Conservation (phyloP, 2,113 vertebrate species). For the Amazona vittata region DNA sequence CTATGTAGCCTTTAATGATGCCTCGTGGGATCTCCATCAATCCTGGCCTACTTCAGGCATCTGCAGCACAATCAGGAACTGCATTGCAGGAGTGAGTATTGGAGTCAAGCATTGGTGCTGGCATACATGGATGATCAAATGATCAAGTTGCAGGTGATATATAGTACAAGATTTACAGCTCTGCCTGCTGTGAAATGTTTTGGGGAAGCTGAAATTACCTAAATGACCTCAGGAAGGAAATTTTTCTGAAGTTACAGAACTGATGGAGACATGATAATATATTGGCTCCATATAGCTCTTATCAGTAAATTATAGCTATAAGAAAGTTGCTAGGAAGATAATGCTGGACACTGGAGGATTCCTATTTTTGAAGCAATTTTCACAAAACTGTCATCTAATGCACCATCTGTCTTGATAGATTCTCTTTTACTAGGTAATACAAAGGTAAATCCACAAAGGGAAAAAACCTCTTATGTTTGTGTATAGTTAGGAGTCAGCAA, state of each 20-base stretch:
- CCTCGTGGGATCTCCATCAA: not conserved
- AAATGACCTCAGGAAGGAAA: not conserved
- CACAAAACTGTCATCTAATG: not conserved
- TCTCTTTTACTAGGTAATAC: not conserved
- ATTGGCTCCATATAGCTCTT: not conserved
- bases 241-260: not conserved
- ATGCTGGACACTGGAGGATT: not conserved
- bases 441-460: not conserved
- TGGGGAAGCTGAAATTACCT: not conserved
- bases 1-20: not conserved
- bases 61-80: not conserved
- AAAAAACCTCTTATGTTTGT: not conserved
- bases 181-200: not conserved
- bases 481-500: not conserved
- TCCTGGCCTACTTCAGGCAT: not conserved
- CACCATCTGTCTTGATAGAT: not conserved
- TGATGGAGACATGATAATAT: not conserved
- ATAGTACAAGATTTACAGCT: not conserved
- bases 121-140: not conserved
- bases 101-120: not conserved
- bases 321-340: conserved; percentile 2
- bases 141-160: not conserved
- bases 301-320: not conserved
- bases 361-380: not conserved
- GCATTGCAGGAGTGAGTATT: not conserved